A percentile compares a stretch with the other conserved stretches of the same genome.
Conservation (phyloP, 2,888 invertebrate species). For the Apodemia mormo region DNA sequence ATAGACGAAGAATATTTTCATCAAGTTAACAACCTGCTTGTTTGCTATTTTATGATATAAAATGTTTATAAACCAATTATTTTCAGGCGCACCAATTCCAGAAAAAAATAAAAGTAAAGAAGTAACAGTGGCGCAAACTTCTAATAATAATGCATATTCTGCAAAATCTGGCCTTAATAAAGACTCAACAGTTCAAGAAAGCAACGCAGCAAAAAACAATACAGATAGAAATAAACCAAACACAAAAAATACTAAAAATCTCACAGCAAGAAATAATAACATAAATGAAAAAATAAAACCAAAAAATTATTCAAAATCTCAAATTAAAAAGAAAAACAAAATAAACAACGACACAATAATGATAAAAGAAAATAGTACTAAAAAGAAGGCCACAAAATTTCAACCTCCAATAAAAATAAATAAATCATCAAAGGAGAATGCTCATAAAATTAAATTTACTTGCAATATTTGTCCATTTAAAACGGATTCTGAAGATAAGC, state of each 20-base stretch:
- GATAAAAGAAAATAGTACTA: neutral
- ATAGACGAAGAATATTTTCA: too few relatives aligned
- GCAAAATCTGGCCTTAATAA: neutral
- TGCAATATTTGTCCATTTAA: neutral
- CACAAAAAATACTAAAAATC: neutral
- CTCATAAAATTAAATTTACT: neutral
- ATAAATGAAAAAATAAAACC: neutral
- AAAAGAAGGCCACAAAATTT: neutral
- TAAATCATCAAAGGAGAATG: neutral
- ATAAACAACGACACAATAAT: neutral
- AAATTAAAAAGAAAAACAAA: neutral
- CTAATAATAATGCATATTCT: neutral
- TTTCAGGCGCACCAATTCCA: conserved; percentile 2
- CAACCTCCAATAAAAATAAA: neutral
- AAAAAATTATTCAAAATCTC: neutral
- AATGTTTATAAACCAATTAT: neutral
- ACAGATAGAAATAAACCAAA: neutral
- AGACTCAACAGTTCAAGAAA: neutral
- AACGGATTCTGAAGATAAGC: neutral
- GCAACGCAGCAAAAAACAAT: neutral
- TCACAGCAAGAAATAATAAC: neutral
- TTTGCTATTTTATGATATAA: neutral
- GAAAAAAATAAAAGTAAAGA: conserved; percentile 1
- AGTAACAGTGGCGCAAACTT: neutral
- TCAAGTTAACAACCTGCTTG: neutral